Conservation (phyloP, 2,888 invertebrate genomes). For the Halictus ligatus region DNA sequence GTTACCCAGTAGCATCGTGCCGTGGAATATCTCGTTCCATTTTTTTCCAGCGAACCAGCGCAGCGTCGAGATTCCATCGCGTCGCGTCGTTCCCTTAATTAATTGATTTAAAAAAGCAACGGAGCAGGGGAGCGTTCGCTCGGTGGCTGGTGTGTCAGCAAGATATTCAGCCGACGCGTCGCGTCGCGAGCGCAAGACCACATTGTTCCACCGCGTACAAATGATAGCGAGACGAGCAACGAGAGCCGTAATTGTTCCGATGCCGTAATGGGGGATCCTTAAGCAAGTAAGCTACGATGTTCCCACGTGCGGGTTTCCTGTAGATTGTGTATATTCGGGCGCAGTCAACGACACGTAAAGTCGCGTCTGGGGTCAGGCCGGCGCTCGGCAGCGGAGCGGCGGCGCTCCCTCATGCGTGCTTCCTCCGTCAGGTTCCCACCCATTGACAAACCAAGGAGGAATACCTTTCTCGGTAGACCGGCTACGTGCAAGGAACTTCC, state of each 20-base stretch:
- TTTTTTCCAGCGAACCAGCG: background rate
- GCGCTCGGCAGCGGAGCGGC: constrained; percentile 22
- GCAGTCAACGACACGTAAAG: constrained; percentile 78
- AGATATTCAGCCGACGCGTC: background rate
- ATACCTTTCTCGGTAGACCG: constrained; percentile 48
- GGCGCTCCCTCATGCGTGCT: constrained; percentile 79
- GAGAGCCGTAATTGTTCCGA: constrained; percentile 62
- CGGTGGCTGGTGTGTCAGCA: background rate
- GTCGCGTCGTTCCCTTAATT: constrained; percentile 9
- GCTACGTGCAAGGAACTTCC: constrained; percentile 57
- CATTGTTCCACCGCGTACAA: constrained; percentile 23
- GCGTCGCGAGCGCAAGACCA: constrained; percentile 8
- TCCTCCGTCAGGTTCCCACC: constrained; percentile 78
- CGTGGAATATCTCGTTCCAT: background rate
- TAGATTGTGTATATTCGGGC: constrained; percentile 71
- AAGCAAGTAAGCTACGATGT: constrained; percentile 62
- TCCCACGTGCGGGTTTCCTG: constrained; percentile 77
- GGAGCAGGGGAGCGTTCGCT: background rate
- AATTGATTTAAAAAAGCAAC: constrained; percentile 5
- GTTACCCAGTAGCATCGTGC: background rate
- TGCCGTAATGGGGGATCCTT: constrained; percentile 53
- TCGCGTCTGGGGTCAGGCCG: constrained; percentile 75
- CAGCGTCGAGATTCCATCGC: background rate
- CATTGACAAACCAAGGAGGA: constrained; percentile 67
- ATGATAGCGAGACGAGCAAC: constrained; percentile 41